These are phyloP conservation scores for Marcusenius ussheri DNA, from an alignment of 2,113 vertebrate genomes.

Conservation along the genomic window DNA sequence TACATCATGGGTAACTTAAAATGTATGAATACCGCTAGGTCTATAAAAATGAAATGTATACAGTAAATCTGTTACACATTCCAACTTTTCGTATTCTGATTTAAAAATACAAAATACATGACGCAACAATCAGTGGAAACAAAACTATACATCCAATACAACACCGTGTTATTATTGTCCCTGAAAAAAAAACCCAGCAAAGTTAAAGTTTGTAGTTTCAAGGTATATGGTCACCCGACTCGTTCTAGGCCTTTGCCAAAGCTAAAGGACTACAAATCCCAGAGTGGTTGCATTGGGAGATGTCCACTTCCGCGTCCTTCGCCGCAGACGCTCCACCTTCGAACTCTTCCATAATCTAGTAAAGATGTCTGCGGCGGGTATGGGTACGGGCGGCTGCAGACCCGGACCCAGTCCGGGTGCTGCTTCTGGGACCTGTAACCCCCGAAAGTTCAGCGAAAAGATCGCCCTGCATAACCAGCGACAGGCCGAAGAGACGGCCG, in stretches of 20 bases:
- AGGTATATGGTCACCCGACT: not conserved
- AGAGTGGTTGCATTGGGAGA: not conserved
- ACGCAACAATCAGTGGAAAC: not conserved
- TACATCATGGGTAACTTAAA: not conserved
- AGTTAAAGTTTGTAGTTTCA: not conserved
- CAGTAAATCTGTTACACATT: not conserved
- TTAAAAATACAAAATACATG: not conserved
- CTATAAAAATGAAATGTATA: not conserved
- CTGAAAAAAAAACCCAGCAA: not conserved
- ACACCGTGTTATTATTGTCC: not conserved
- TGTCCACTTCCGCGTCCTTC: not conserved
- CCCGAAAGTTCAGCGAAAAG: conserved; percentile 75
- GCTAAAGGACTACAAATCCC: conserved; percentile 33
- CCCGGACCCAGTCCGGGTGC: conserved; percentile 45
- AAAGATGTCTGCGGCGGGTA: conserved; percentile 62
- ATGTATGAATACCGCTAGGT: not conserved
- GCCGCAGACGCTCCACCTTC: conserved; percentile 10
- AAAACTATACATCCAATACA: not conserved
- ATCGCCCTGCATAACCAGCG: conserved; percentile 72
- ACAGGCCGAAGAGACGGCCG: conserved; percentile 74
- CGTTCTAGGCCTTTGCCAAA: not conserved
- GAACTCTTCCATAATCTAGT: conserved; percentile 7
- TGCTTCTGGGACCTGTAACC: conserved; percentile 57
- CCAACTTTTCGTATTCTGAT: not conserved
- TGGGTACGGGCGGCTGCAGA: conserved; percentile 52